Evolutionary conservation across 1,140 invertebrate genomes (phyloP), one percentile per base, ranked within the genome.

Genomic region (Batillaria attramentaria): DNA sequence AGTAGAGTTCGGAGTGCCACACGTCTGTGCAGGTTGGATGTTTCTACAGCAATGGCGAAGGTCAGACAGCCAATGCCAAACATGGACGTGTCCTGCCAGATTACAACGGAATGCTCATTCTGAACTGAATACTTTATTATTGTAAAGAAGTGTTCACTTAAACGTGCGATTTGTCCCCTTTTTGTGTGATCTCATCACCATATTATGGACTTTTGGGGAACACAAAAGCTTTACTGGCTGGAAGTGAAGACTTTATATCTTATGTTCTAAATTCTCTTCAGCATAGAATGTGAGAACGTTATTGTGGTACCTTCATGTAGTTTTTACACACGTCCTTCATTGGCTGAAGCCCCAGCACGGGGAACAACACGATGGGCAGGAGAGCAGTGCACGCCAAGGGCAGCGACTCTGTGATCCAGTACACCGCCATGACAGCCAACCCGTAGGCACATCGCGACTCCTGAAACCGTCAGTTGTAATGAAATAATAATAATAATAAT

Each of bases 41-140:
- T 94, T 91, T 97, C 96, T 1, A 97, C 94, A 0, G 95, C 95
- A 20, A 96, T 93, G 1, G 96, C 96, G 46, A 97, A 94, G 83
- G 96, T 93, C 72, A 97, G 79, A 37, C 92, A 89, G 20, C 92
- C 78, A n/a, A 85, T 62, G n/a, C 82, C 79, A 65, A 85, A 83
- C 69, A 85, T 80, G 24, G 80, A 79, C 5, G 82, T 70, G 66
- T 85, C 82, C 84, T 85, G 60, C n/a, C n/a, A n/a, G n/a, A n/a
- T n/a, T n/a, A n/a, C n/a, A n/a, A n/a, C n/a, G n/a, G n/a, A n/a
- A n/a, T n/a, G n/a, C n/a, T n/a, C n/a, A n/a, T n/a, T n/a, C n/a
- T n/a, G n/a, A n/a, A n/a, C n/a, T n/a, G n/a, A n/a, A n/a, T n/a
- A n/a, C n/a, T n/a, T n/a, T n/a, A n/a, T n/a, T n/a, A n/a, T n/a